phyloP scores from a whole-genome alignment of 2,888 invertebrate species.

The Heteromurus nitidus region DNA sequence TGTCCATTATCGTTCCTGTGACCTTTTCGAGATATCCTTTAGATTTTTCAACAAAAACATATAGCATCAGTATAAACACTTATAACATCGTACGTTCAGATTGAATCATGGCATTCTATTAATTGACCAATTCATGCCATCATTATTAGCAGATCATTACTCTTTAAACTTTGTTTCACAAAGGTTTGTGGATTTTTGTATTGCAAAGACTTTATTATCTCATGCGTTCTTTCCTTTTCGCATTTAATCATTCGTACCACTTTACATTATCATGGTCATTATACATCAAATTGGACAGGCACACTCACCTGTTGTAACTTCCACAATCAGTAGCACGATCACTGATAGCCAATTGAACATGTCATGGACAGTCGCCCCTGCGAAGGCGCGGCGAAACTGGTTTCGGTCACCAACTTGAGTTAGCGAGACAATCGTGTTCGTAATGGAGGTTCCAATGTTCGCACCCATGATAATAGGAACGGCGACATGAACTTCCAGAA shows the following conservation, averaged over 20 bases:
- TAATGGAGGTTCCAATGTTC: conserved; percentile 78
- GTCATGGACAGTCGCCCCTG: conserved; percentile 79
- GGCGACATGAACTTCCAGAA: conserved; percentile 75
- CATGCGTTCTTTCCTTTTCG: too few species aligned
- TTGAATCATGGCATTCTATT: too few species aligned
- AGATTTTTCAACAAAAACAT: too few species aligned
- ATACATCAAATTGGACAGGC: not conserved
- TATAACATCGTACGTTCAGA: too few species aligned
- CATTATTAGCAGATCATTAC: too few species aligned
- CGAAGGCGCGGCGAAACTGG: conserved; percentile 78
- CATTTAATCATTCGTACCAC: not conserved
- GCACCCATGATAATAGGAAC: conserved; percentile 78
- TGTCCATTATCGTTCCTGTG: conserved; percentile 75
- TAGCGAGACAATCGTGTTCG: conserved; percentile 78
- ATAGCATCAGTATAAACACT: too few species aligned
- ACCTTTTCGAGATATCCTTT: conserved; percentile 75
- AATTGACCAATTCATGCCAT: too few species aligned
- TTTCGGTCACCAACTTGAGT: conserved; percentile 76
- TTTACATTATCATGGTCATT: not conserved
- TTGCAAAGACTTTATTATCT: too few species aligned
- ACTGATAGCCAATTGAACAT: conserved; percentile 79
- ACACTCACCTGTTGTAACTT: conserved; percentile 75
- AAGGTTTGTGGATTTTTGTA: too few species aligned
- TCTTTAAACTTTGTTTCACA: too few species aligned
- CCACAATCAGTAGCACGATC: conserved; percentile 77